Percentiles rank a stretch among this genome's conserved stretches.
Evolutionary conservation across 2,113 vertebrate genomes (phyloP).

Genomic region (Thryonomys swinderianus): DNA sequence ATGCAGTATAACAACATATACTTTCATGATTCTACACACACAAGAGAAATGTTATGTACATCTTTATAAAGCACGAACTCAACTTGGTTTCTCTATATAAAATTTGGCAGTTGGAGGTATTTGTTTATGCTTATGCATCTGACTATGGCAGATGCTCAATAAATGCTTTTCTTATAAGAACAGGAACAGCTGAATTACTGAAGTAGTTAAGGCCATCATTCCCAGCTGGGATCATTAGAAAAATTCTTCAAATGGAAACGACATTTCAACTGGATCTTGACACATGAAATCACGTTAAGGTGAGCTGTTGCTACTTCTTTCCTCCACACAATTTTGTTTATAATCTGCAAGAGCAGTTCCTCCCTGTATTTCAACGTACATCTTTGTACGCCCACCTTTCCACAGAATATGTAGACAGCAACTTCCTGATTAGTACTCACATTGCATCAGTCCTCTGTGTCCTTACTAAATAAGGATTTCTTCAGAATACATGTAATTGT

Average conservation of each 20-base stretch:
- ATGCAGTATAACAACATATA: neutral
- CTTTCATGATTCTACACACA: neutral
- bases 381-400: neutral
- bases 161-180: neutral
- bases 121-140: neutral
- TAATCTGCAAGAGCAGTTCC: neutral
- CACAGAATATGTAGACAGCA: neutral
- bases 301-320: neutral
- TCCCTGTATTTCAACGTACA: neutral
- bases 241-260: neutral
- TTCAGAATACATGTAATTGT: conserved; percentile 50
- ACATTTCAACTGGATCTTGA: neutral
- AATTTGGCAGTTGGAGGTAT: neutral
- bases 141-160: neutral
- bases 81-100: neutral
- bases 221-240: neutral
- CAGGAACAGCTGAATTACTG: neutral
- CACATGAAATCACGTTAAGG: neutral
- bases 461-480: neutral
- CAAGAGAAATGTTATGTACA: neutral
- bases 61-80: neutral
- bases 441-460: neutral
- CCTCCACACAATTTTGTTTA: neutral
- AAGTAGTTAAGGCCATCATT: neutral
- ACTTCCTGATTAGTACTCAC: neutral